Base-by-base conservation (phyloP, 2,888 invertebrate genomes). In the Campopleginae sp. region DNA sequence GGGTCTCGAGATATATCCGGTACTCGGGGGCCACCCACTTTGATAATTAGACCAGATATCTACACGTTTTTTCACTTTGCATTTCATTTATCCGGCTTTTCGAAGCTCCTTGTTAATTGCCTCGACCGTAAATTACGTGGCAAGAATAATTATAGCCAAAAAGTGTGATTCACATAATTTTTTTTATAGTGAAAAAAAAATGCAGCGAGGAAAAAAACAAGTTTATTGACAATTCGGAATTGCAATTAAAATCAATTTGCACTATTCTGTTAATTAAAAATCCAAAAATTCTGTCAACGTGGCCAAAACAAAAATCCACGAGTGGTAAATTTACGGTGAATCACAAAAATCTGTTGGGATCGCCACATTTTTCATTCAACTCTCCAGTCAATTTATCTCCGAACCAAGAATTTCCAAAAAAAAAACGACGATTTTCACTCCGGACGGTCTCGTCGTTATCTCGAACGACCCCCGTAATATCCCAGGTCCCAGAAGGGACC, bases 1-100 rank as follows among this genome's bases (percentile, higher is more conserved):
- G 81, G 70, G 63, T 65, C 42, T 68, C 48, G 54, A 51, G 85
- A 82, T 46, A 79, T 75, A 82, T 75, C 85, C 79, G 80, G 74
- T 44, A 74, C 48, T 65, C 31, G 38, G 65, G 38, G 65, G 48
- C 85, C 85, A 85, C 85, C 85, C 85, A 81, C 44, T 54, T 63
- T 63, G 79, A 70, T 27, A 48, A 72, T 68, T 85, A 68, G 68
- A 54, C 46, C 19, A 75, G 75, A 68, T 54, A 23, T 23, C 12
- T 58, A 77, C 76, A 70, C 61, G 74, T 31, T 58, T 80, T 78
- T 81, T 68, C 48, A 77, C 83, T 75, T 61, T 12, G 27, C 12
- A 61, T 33, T 66, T 38, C 66, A 63, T 65, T 63, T 58, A 44
- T 70, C 58, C 14, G 38, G 63, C 44, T 61, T 65, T 58, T 61